Base-by-base conservation (phyloP, 1,140 invertebrate species). In the Apis cerana region DNA sequence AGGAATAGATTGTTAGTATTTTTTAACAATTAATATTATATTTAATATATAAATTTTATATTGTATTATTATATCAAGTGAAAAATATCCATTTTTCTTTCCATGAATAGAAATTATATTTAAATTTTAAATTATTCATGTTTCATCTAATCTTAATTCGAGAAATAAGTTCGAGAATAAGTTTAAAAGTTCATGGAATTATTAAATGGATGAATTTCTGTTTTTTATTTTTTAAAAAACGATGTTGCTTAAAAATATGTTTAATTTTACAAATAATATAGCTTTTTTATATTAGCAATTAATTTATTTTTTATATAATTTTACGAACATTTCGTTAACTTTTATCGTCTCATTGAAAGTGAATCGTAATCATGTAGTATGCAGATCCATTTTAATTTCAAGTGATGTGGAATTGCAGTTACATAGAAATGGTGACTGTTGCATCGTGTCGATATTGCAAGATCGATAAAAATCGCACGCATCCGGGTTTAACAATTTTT, bases 381-480 rank as follows among this genome's bases (percentile, higher is more conserved):
- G 74, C 74, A 75, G 21, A 76, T 48, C 33, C 19, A 23, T 65
- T 76, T 54, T 33, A 33, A 65, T 61, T 58, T 48, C 33, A 4
- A 15, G 4, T 74, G 48, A 58, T 58, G 33, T 43, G 33, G 21
- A 48, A 48, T 19, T 48, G 13, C 21, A 48, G n/a, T 59, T 59
- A n/a, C 13, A 48, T n/a, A 74, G 48, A 64, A 54, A 58, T 7
- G 23, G 59, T n/a, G 56, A 59, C 61, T n/a, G 72, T 67, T n/a
- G 62, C 43, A 17, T 23, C 11, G 21, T 52, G 13, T 23, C 21
- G 50, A 67, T 76, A 76, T 64, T 15, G 69, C 59, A 12, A 54
- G 33, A 43, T 75, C 64, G 80, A 82, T 82, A 69, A 82, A 69
- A 59, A 82, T 82, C 80, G 23, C 43, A 2, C 21, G 33, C 12